Evolutionary conservation across 1,140 invertebrate species (phyloP).

Genomic region (Drosophila bocki): DNA sequence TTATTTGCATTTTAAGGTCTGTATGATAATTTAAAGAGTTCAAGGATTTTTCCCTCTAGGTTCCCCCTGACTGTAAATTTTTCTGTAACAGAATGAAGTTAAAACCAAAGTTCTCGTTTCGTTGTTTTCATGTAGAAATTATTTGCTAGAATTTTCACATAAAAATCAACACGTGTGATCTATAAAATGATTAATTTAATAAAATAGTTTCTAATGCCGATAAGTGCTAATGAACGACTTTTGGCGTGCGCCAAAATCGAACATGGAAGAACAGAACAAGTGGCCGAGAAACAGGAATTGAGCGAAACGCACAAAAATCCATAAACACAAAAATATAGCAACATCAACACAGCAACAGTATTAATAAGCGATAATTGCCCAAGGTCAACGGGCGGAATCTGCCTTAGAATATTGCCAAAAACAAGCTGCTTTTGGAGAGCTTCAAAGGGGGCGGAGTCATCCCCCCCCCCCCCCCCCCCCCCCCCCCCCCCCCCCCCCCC

Average conservation of each 20-base stretch:
- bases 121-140: constrained; percentile 18
- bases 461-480: background rate
- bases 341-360: constrained; percentile 33
- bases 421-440: constrained; percentile 25
- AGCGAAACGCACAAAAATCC: constrained; percentile 28
- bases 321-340: constrained; percentile 34
- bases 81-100: background rate
- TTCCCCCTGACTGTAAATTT: too few relatives aligned
- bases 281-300: constrained; percentile 51
- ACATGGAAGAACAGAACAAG: constrained; percentile 32
- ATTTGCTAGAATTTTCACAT: constrained; percentile 21
- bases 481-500: background rate
- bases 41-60: constrained; percentile 44
- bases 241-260: constrained; percentile 50
- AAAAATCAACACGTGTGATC: constrained; percentile 57
- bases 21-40: constrained; percentile 35
- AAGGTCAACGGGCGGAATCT: constrained; percentile 67
- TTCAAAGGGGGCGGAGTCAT: background rate
- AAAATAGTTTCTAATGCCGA: constrained; percentile 31
- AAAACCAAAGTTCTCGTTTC: constrained; percentile 28
- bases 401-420: constrained; percentile 62
- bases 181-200: constrained; percentile 61
- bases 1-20: constrained; percentile 32
- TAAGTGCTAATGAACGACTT: constrained; percentile 32
- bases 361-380: constrained; percentile 78